A percentile compares a stretch with the other conserved stretches of the same genome.
Evolutionary conservation across 2,797 vertebrate genomes (phyloP).

Genomic region (Mionectes olivaceus): DNA sequence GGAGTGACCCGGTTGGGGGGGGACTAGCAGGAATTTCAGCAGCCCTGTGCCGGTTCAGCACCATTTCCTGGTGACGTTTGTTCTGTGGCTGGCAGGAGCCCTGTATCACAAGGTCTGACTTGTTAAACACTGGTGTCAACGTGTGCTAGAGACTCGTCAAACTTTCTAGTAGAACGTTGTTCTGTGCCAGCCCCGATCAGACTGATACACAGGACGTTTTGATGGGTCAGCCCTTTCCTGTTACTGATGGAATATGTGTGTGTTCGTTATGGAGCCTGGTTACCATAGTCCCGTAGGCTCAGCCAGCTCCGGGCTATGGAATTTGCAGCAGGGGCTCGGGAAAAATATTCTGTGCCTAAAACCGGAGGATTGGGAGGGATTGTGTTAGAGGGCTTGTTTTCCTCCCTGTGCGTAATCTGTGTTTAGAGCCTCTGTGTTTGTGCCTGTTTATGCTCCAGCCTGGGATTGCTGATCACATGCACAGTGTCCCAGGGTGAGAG

Average conservation of each 20-base stretch:
- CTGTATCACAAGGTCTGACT: conserved; percentile 56
- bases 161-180: conserved; percentile 4
- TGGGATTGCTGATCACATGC: neutral
- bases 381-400: neutral
- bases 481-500: neutral
- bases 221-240: conserved; percentile 55
- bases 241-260: neutral
- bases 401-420: neutral
- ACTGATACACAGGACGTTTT: neutral
- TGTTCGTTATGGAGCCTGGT: neutral
- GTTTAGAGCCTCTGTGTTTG: neutral
- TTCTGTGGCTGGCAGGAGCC: conserved; percentile 7
- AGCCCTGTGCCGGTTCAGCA: neutral
- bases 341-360: neutral
- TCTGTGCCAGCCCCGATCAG: conserved; percentile 5
- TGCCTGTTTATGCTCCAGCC: neutral
- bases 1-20: neutral
- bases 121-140: conserved; percentile 16
- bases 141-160: neutral
- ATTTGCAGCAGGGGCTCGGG: neutral
- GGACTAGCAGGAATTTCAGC: neutral
- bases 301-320: neutral
- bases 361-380: neutral
- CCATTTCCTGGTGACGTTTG: neutral
- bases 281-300: neutral